These are phyloP conservation scores for Dioctria linearis DNA, from an alignment of 2,888 invertebrate genomes.

Conservation along the genomic window DNA sequence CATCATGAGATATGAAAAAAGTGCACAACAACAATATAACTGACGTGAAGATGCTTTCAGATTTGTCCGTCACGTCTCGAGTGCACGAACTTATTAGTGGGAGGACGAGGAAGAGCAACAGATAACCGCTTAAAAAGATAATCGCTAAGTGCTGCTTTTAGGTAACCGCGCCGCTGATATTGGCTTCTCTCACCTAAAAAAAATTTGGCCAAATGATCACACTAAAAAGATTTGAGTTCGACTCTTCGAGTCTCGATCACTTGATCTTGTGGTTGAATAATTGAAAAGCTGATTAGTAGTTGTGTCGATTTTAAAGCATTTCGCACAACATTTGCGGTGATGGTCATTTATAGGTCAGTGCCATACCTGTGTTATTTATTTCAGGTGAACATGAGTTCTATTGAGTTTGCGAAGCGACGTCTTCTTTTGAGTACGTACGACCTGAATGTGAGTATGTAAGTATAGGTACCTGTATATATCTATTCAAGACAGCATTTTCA, in stretches of 20 bases:
- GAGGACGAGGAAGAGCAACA: conserved; percentile 20
- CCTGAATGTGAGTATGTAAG: not conserved
- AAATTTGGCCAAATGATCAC: not conserved
- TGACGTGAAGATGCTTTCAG: conserved; percentile 25
- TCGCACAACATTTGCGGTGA: conserved; percentile 3
- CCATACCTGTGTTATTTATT: not conserved
- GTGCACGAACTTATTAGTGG: conserved; percentile 11
- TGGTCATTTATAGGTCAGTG: conserved; percentile 31
- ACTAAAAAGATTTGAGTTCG: not conserved
- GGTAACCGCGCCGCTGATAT: not conserved
- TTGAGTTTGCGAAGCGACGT: not conserved
- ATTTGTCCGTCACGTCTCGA: conserved; percentile 19
- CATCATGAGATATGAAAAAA: conserved; percentile 8
- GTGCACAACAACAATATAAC: not conserved
- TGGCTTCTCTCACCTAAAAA: not conserved
- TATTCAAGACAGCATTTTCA: not conserved
- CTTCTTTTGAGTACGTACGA: not conserved
- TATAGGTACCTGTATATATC: too few relatives aligned
- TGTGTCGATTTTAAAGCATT: conserved; percentile 7
- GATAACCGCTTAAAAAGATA: conserved; percentile 30
- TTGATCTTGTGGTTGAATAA: conserved; percentile 19
- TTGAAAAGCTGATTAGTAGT: conserved; percentile 29
- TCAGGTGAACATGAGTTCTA: conserved; percentile 3
- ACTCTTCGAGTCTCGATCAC: not conserved
- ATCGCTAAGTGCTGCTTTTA: conserved; percentile 40